A percentile compares a stretch with the other conserved stretches of the same genome.
phyloP scores from a whole-genome alignment of 1,140 invertebrate genomes.

The Asbolus verrucosus region DNA sequence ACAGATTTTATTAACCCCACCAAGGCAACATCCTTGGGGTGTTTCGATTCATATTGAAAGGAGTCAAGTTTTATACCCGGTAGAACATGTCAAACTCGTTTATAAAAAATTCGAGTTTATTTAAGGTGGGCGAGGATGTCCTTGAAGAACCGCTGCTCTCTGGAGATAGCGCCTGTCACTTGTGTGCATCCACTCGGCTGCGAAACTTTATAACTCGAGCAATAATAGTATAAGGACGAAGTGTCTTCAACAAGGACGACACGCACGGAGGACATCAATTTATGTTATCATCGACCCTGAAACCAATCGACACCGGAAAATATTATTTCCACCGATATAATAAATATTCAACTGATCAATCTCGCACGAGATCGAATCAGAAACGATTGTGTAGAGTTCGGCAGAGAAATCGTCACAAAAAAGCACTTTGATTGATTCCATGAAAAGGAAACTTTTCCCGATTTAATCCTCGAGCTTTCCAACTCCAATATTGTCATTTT shows the following conservation, averaged over 20 bases:
- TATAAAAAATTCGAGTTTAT: constrained; percentile 25
- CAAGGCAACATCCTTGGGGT: background rate
- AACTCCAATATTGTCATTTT: constrained; percentile 9
- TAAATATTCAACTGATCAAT: constrained; percentile 18
- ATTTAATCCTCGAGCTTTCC: background rate
- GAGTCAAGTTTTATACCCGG: background rate
- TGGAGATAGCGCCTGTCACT: constrained; percentile 24
- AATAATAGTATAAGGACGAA: constrained; percentile 8
- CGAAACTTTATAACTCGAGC: constrained; percentile 28
- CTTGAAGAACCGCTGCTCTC: constrained; percentile 8
- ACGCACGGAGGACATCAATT: constrained; percentile 33
- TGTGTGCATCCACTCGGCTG: constrained; percentile 36
- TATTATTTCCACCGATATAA: constrained; percentile 4
- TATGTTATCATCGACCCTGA: constrained; percentile 24
- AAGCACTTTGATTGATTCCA: background rate
- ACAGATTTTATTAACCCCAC: constrained; percentile 5
- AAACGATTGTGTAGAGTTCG: background rate
- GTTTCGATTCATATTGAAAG: constrained; percentile 14
- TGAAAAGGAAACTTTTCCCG: background rate
- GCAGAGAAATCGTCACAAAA: background rate
- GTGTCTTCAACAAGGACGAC: constrained; percentile 10
- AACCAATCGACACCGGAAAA: constrained; percentile 12
- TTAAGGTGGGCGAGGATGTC: constrained; percentile 26
- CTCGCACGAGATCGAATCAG: background rate
- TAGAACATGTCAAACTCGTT: background rate